These are phyloP conservation scores for Myrmecobius fasciatus DNA, from an alignment of 2,113 vertebrate genomes.

Conservation along the genomic window DNA sequence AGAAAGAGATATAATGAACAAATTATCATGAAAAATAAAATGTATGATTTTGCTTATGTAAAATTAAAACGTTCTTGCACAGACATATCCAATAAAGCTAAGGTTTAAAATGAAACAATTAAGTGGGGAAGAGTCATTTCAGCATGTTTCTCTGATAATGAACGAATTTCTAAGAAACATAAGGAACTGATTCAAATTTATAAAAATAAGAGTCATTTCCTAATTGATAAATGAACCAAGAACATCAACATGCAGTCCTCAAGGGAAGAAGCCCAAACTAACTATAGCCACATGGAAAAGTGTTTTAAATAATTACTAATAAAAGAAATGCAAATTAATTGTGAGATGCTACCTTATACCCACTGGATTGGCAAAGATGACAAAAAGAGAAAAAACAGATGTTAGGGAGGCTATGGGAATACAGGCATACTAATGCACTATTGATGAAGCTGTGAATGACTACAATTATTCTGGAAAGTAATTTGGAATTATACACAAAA, in stretches of 20 bases:
- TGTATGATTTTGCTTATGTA: background rate
- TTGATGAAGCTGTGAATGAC: no score
- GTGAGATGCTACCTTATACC: no score
- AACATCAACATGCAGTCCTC: background rate
- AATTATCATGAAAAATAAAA: background rate
- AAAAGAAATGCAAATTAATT: no score
- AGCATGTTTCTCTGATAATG: background rate
- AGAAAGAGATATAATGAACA: background rate
- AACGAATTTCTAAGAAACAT: background rate
- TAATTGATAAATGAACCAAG: background rate
- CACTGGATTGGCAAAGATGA: no score
- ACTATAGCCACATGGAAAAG: background rate
- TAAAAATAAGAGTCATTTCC: background rate
- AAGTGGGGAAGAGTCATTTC: background rate
- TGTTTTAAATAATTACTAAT: no score
- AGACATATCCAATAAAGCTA: background rate
- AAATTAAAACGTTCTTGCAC: background rate
- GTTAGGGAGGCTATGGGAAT: no score
- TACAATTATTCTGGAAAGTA: background rate
- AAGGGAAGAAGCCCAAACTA: background rate
- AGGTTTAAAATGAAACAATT: background rate
- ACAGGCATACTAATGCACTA: no score
- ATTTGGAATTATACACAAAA: background rate
- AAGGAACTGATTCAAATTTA: background rate
- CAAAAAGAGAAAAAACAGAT: no score